These are phyloP conservation scores for Manis javanica DNA, from an alignment of 2,797 vertebrate species.

Conservation along the genomic window DNA sequence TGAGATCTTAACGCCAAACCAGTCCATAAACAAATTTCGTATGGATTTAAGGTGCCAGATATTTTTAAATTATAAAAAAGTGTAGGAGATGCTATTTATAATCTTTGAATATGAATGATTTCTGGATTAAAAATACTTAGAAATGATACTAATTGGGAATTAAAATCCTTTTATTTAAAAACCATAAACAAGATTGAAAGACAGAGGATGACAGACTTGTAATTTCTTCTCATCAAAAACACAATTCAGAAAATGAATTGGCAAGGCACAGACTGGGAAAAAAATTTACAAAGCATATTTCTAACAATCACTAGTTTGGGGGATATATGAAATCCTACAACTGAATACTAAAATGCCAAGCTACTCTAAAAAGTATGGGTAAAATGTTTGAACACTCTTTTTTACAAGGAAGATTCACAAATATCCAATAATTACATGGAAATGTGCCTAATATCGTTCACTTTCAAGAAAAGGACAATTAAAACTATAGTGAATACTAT, in stretches of 20 bases:
- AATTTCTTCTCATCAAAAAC: background rate
- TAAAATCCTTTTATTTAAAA: background rate
- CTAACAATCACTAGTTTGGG: background rate
- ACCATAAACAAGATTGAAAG: background rate
- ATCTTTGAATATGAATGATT: constrained; percentile 21
- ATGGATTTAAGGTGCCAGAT: background rate
- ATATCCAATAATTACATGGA: background rate
- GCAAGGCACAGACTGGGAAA: background rate
- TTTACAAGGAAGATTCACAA: background rate
- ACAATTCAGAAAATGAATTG: background rate
- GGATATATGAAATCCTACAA: background rate
- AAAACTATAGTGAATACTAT: background rate
- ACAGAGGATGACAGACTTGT: background rate
- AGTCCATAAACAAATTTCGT: background rate
- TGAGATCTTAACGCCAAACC: background rate
- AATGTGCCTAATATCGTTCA: background rate
- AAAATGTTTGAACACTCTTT: background rate
- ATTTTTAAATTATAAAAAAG: constrained; percentile 13
- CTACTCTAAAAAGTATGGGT: background rate
- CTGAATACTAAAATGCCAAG: background rate
- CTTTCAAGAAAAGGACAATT: background rate
- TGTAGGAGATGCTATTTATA: background rate
- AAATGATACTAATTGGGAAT: background rate
- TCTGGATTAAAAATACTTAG: background rate
- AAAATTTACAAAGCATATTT: background rate